These are phyloP conservation scores for Trichosurus vulpecula DNA, from an alignment of 2,797 vertebrate species.

Conservation along the genomic window DNA sequence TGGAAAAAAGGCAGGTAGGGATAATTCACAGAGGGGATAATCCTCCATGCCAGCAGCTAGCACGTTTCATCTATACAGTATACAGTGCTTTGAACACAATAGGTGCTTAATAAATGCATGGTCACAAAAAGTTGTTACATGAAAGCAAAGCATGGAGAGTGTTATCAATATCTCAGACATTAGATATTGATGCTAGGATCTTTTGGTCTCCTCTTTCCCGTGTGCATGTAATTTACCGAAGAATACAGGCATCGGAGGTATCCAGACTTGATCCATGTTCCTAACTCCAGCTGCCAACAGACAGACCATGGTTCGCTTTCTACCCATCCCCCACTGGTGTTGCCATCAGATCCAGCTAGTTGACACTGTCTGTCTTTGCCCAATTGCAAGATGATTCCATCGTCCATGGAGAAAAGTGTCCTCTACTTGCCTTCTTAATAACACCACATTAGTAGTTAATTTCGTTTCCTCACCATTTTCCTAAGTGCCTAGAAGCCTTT, in stretches of 20 bases:
- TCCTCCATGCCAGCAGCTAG: not conserved
- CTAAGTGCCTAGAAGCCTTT: not conserved
- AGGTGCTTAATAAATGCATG: not conserved
- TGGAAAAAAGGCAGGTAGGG: not conserved
- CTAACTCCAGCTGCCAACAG: not conserved
- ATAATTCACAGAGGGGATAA: not conserved
- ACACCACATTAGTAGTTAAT: not conserved
- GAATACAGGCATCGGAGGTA: not conserved
- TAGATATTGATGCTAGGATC: not conserved
- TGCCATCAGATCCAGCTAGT: not conserved
- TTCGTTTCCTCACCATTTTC: not conserved
- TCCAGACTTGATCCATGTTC: not conserved
- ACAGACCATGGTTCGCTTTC: not conserved
- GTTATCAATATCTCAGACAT: not conserved
- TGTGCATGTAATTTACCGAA: rapidly evolving
- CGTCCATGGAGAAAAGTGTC: conserved; percentile 3
- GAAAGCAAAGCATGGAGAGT: not conserved
- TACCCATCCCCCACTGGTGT: not conserved
- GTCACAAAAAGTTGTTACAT: not conserved
- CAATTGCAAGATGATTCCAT: not conserved
- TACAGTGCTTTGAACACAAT: not conserved
- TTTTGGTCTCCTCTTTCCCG: not conserved
- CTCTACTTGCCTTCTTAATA: not conserved
- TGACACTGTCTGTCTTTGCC: not conserved
- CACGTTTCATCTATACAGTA: not conserved